Base-by-base conservation (phyloP, 2,113 vertebrate species). In the Pterocles gutturalis region DNA sequence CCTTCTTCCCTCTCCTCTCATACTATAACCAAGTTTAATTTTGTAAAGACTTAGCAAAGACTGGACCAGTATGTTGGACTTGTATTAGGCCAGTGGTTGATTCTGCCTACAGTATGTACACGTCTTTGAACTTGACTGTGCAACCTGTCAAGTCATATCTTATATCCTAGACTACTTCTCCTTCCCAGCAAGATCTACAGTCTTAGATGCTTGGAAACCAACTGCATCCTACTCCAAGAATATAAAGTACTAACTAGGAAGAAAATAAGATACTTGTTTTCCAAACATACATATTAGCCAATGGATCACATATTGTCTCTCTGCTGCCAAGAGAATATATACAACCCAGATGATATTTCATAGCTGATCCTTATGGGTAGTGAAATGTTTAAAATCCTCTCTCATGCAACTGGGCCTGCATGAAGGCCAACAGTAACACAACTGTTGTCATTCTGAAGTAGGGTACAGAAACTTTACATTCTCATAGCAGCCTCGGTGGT, bases 51-150 rank as follows among this genome's bases (percentile, higher is more conserved):
- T 53, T 49, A 66, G 9, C 5, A 65, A 81, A 82, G 8, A 49
- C 19, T 0, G 0, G 36, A 49, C 26, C 0, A 0, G 4, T 71
- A 31, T 41, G 8, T 29, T 10, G 1, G 28, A 46, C 26, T 57
- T 84, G 4, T 41, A 49, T 54, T 14, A 82, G 5, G 25, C 22
- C 11, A 46, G 11, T 31, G 10, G 13, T 5, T 73, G 55, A 54
- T 77, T 83, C 55, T 69, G 11, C 28, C n/a, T 53, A 36, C 6
- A 46, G 5, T 15, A 65, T 9, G 7, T 48, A 20, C 15, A 54
- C 2, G 1, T 34, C 24, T 79, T 75, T 4, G 3, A 22, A 85
- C 12, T 24, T 82, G 15, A 64, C 25, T 60, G 3, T 31, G 4
- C 43, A 89, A 22, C 19, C 33, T 45, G 24, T 49, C n/a, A 83